Percentiles rank a stretch among this genome's conserved stretches.
phyloP scores from a whole-genome alignment of 2,797 vertebrate species.

The Chaunax sp. region DNA sequence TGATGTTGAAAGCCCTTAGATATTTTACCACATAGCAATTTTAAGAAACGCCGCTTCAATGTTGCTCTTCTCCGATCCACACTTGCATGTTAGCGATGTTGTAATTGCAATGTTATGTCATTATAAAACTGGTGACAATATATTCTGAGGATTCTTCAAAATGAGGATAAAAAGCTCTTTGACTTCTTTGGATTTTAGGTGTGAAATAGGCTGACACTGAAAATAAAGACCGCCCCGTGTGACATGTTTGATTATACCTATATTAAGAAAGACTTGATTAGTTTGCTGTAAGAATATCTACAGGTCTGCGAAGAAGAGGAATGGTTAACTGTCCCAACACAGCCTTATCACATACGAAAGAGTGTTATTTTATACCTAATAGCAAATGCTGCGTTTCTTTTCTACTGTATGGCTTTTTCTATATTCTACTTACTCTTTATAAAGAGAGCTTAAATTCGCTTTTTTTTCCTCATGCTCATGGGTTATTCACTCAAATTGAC shows the following conservation, averaged over 20 bases:
- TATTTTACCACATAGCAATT: constrained; percentile 16
- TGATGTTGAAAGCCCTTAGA: constrained; percentile 28
- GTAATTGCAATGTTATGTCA: constrained; percentile 1
- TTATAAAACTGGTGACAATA: constrained; percentile 8
- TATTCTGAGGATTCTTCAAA: constrained; percentile 22
- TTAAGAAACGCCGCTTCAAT: constrained; percentile 36
- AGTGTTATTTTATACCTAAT: background rate
- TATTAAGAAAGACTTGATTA: constrained; percentile 16
- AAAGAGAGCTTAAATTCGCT: too few species aligned
- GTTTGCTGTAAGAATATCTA: constrained; percentile 4
- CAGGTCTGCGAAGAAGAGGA: background rate
- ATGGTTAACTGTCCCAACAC: background rate
- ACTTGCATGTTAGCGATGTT: constrained; percentile 9
- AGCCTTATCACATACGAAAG: background rate
- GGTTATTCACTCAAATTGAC: constrained; percentile 8
- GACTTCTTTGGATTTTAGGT: constrained; percentile 4
- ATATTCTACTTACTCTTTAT: too few species aligned
- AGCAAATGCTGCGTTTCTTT: background rate
- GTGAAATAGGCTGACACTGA: constrained; percentile 5
- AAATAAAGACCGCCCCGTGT: constrained; percentile 31
- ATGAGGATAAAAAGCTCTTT: constrained; percentile 2
- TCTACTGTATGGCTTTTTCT: too few species aligned
- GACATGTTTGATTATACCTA: constrained; percentile 10
- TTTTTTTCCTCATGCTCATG: constrained; percentile 3
- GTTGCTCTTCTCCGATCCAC: constrained; percentile 9